Evolutionary conservation across 1,140 invertebrate genomes (phyloP).

Genomic region (Drosophila mauritiana): DNA sequence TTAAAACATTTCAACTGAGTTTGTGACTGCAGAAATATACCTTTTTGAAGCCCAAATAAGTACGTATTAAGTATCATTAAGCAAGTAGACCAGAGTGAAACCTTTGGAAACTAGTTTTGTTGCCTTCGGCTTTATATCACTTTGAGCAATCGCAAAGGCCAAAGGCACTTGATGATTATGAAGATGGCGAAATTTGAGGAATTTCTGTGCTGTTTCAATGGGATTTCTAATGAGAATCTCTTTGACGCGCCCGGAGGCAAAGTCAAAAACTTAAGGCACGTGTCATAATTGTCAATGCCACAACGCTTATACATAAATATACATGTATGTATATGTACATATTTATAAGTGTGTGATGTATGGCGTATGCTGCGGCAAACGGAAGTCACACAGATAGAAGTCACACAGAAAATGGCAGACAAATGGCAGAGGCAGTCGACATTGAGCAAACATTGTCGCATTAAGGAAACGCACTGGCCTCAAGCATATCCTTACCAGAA

Average conservation of each 20-base stretch:
- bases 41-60: too few species aligned
- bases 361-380: constrained; percentile 32
- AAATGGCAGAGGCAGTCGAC: constrained; percentile 50
- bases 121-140: constrained; percentile 10
- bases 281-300: constrained; percentile 78
- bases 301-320: constrained; percentile 27
- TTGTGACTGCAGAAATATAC: too few species aligned
- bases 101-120: background rate
- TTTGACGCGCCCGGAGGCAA: constrained; percentile 16
- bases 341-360: constrained; percentile 1
- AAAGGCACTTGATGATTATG: constrained; percentile 17
- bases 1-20: too few species aligned
- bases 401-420: constrained; percentile 12
- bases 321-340: background rate
- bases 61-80: background rate
- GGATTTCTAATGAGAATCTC: constrained; percentile 36
- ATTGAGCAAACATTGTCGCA: constrained; percentile 69
- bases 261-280: constrained; percentile 53
- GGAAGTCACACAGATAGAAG: constrained; percentile 54
- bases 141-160: constrained; percentile 15
- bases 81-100: background rate
- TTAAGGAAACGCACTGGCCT: constrained; percentile 69
- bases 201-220: constrained; percentile 20
- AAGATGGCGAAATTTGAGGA: constrained; percentile 11
- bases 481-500: constrained; percentile 59